Evolutionary conservation across 2,797 vertebrate genomes (phyloP).

Genomic region (Oryzias dopingdopingensis): DNA sequence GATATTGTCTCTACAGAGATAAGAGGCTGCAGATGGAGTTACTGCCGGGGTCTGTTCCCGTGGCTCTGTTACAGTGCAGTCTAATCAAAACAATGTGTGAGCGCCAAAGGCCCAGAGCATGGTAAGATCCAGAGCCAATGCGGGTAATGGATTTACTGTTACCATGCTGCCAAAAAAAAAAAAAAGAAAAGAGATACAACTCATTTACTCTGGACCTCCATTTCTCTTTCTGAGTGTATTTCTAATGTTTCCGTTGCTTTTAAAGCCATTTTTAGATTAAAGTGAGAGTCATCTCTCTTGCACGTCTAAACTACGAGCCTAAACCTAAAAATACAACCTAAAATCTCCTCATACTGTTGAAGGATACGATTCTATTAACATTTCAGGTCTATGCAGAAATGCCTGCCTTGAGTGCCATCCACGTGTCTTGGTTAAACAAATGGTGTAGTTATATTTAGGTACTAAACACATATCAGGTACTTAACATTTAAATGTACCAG

Average conservation of each 20-base stretch:
- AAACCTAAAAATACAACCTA: no score
- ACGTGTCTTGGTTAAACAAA: no score
- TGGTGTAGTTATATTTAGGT: no score
- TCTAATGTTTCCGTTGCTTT: neutral
- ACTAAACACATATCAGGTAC: no score
- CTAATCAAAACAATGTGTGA: constrained; percentile 58
- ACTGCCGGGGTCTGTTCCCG: constrained; percentile 42
- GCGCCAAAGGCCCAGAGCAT: constrained; percentile 58
- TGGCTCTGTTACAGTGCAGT: constrained; percentile 49
- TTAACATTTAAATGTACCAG: no score
- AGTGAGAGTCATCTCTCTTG: no score
- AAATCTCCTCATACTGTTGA: no score
- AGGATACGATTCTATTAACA: no score
- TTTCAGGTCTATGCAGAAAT: no score
- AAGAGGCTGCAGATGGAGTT: constrained; percentile 41
- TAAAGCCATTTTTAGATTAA: constrained; percentile 1
- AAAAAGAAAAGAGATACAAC: constrained; percentile 26
- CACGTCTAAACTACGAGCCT: no score
- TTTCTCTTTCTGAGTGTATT: constrained; percentile 24
- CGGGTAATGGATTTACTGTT: constrained; percentile 45
- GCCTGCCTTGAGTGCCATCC: no score
- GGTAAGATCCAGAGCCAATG: constrained; percentile 39
- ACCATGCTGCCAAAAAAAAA: constrained; percentile 43
- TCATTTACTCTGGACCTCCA: constrained; percentile 20
- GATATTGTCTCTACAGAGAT: constrained; percentile 35